phyloP scores from a whole-genome alignment of 2,888 invertebrate genomes.

The Macaria liturata region DNA sequence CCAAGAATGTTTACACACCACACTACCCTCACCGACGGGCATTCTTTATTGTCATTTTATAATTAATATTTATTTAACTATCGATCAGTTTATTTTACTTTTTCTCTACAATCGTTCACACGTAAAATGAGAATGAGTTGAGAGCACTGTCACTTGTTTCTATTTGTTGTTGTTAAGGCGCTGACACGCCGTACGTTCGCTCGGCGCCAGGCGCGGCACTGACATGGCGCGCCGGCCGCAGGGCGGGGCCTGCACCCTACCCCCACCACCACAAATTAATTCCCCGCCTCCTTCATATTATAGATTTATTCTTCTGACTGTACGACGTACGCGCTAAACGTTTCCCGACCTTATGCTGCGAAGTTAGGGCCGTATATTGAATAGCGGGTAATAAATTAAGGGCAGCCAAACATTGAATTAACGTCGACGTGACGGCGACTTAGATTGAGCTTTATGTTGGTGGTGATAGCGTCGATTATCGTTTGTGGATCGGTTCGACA shows the following conservation, averaged over 20 bases:
- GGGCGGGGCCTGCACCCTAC: constrained; percentile 68
- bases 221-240: constrained; percentile 71
- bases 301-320: constrained; percentile 79
- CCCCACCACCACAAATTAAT: constrained; percentile 71
- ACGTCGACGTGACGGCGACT: constrained; percentile 53
- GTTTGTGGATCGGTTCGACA: constrained; percentile 41
- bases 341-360: constrained; percentile 75
- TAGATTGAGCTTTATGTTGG: constrained; percentile 56
- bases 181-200: constrained; percentile 19
- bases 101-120: background rate
- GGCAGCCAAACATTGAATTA: constrained; percentile 77
- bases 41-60: constrained; percentile 55
- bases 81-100: constrained; percentile 7
- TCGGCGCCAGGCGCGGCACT: constrained; percentile 58
- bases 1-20: constrained; percentile 65
- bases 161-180: constrained; percentile 18
- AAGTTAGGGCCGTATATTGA: constrained; percentile 74
- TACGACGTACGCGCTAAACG: constrained; percentile 65
- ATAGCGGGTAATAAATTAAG: constrained; percentile 74
- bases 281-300: constrained; percentile 82
- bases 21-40: constrained; percentile 52
- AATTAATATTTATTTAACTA: constrained; percentile 5
- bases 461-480: constrained; percentile 53
- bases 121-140: background rate
- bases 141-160: constrained; percentile 33